Percentiles rank a stretch among this genome's conserved stretches.
Evolutionary conservation across 2,797 vertebrate genomes (phyloP).

Genomic region (Atherinosoma microstoma): DNA sequence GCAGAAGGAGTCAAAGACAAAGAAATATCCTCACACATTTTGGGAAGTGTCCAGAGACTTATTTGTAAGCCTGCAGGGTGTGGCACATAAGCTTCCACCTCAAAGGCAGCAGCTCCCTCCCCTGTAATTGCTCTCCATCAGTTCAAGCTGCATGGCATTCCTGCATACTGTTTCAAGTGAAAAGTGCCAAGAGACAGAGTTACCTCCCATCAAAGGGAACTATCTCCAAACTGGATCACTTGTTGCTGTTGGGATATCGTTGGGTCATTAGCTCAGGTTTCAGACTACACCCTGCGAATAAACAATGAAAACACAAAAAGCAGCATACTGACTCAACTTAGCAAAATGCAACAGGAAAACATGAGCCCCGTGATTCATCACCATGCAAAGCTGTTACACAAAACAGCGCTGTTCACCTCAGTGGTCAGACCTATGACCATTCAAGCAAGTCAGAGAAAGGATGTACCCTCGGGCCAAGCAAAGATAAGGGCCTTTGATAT

Average conservation of each 20-base stretch:
- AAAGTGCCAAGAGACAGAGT: conserved; percentile 55
- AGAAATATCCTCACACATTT: conserved; percentile 52
- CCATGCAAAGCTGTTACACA: not conserved
- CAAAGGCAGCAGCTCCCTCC: conserved; percentile 70
- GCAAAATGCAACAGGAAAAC: conserved; percentile 15
- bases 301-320: conserved; percentile 28
- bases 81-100: conserved; percentile 69
- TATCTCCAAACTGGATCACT: conserved; percentile 49
- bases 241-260: conserved; percentile 35
- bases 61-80: conserved; percentile 70
- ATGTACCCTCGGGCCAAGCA: conserved; percentile 70
- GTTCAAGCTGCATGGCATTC: conserved; percentile 73
- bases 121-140: conserved; percentile 73
- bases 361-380: not conserved
- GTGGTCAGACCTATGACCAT: conserved; percentile 44
- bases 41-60: conserved; percentile 65
- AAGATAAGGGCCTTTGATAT: conserved; percentile 79
- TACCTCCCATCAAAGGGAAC: conserved; percentile 60
- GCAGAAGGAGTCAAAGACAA: conserved; percentile 40
- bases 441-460: conserved; percentile 57
- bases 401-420: conserved; percentile 34
- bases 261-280: conserved; percentile 48
- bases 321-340: not conserved
- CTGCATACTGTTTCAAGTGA: conserved; percentile 61
- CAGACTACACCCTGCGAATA: conserved; percentile 38